Base-by-base conservation (phyloP, 35 echinoderm and acorn worm species). In the Chiridota heheva region DNA sequence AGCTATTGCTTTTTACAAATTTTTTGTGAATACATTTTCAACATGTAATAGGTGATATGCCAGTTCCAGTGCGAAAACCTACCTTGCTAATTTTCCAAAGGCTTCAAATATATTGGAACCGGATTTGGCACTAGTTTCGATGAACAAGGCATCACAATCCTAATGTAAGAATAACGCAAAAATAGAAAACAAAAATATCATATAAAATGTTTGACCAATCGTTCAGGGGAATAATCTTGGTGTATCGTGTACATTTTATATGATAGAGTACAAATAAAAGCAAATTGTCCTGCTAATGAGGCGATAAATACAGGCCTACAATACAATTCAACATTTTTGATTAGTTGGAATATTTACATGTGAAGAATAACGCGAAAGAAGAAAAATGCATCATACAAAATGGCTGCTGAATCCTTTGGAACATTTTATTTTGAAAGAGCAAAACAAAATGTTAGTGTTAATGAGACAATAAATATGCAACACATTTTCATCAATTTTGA, bases 61-160 rank as follows among this genome's bases (percentile, higher is more conserved):
- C n/a, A n/a, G n/a, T n/a, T n/a, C n/a, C n/a, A n/a, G n/a, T n/a
- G n/a, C n/a, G 38, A 67, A 0, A 51, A 34, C 43, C 57, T 66
- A 97, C 93, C 93, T 91, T 26, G 93, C 93, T 18, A 97, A 68
- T 64, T 82, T 87, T 34, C 88, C 93, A 60, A 97, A 91, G 15
- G 93, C 84, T 44, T 97, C 88, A 75, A 97, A 97, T 36, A 97
- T 91, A 64, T 97, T 97, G 25, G 70, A 70, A 48, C 93, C 93
- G 18, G 69, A 72, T 85, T 97, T 97, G 10, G 93, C 88, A 81
- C 93, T 97, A 20, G 93, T 83, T 77, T 97, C 93, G 10, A 97
- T 88, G 41, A 88, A 91, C 25, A 97, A 61, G 0, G 88, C 93
- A 75, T 86, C 55, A 58, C 80, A 82, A 72, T 97, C 93, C 93